These are phyloP conservation scores for Plutomurus gul DNA, from an alignment of 1,140 invertebrate species.

Conservation along the genomic window DNA sequence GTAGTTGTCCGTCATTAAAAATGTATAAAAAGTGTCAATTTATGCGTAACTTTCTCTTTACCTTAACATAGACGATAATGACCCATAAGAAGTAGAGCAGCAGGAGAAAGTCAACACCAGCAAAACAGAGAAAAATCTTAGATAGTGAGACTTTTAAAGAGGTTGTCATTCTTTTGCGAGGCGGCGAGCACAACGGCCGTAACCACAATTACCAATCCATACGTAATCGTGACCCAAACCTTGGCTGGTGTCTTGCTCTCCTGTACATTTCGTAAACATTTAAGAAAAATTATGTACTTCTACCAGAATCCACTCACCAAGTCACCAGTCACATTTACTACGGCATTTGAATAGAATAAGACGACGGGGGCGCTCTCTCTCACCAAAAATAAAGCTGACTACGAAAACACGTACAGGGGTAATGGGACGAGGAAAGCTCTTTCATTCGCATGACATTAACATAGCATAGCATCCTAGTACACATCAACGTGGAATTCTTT, in stretches of 20 bases:
- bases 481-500: too few relatives aligned
- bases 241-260: conserved; percentile 53
- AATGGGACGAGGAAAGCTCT: background rate
- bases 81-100: conserved; percentile 54
- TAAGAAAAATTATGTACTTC: background rate
- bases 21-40: background rate
- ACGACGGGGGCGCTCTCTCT: background rate
- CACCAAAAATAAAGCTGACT: background rate
- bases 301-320: background rate
- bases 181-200: conserved; percentile 50
- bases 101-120: conserved; percentile 50
- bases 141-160: conserved; percentile 48
- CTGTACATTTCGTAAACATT: conserved; percentile 18
- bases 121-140: conserved; percentile 50
- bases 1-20: background rate
- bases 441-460: background rate
- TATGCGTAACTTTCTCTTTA: conserved; percentile 45
- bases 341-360: background rate
- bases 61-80: conserved; percentile 52
- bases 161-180: conserved; percentile 48
- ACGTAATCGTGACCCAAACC: conserved; percentile 47
- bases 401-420: background rate
- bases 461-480: background rate
- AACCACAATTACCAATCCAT: conserved; percentile 48
- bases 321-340: too few relatives aligned